Base-by-base conservation (phyloP, 92 coral and sea anemone species). In the Porites divaricata region DNA sequence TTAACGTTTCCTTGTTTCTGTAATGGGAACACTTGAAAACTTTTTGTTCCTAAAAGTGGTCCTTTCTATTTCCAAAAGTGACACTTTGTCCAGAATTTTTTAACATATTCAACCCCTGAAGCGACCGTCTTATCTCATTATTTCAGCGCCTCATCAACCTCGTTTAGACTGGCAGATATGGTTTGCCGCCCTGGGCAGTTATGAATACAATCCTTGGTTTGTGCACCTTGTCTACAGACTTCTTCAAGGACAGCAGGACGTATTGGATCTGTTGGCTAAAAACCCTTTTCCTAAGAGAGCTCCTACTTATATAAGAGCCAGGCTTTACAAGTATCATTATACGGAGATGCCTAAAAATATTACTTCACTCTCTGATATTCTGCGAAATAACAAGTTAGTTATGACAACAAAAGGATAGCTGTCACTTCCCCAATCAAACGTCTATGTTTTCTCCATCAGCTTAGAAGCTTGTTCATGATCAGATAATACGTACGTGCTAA, bases 101-200 rank as follows among this genome's bases (percentile, higher is more conserved):
- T 9, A 0, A 28, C 54, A 0, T 14, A 16, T 22, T 1, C 5
- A 70, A 15, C 35, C 9, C 12, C n/a, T n/a, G n/a, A n/a, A 0
- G 5, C 28, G 11, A 13, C 2, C 26, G 4, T 68, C 49, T 5
- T 3, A 15, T 6, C 49, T 23, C 62, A 49, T 11, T 20, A 9
- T 70, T 87, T 52, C 89, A 96, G 99, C 98, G 3, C 98, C 99
- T 48, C 99, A 96, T 72, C 99, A 96, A 76, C 99, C 99, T 51
- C 96, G 99, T 53, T 89, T 96, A 48, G 99, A 96, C 86, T 96
- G 99, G 99, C 99, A 96, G 85, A 93, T 96, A 92, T 96, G 99
- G 99, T 96, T 96, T 78, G 99, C 99, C 5, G 99, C 99, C 0
- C 92, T 96, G 6, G 98, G 95, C 23, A 89, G 95, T 19, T 96